Evolutionary conservation across 2,797 vertebrate genomes (phyloP).

Genomic region (Enteromius argenteus): DNA sequence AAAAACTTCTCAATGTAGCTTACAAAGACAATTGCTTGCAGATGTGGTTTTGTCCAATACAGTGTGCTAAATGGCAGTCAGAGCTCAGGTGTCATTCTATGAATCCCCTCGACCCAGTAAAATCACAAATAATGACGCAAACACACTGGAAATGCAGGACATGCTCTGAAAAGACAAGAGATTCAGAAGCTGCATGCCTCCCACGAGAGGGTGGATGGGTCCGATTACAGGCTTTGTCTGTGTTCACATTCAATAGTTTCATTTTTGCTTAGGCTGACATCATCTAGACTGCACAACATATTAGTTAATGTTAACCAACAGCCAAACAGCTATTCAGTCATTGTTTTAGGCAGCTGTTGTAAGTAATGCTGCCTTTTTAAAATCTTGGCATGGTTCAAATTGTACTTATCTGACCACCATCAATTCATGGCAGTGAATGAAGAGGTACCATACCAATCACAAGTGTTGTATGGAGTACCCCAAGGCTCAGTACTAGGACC

Average conservation of each 20-base stretch:
- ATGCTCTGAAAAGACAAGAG: not conserved
- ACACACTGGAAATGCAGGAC: not conserved
- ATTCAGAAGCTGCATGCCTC: slow-evolving; percentile 17
- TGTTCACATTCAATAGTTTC: too few relatives aligned
- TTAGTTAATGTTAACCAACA: not conserved
- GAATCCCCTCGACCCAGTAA: not conserved
- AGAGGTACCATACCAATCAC: too few relatives aligned
- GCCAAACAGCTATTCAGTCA: not conserved
- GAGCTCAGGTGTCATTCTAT: not conserved
- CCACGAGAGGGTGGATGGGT: not conserved
- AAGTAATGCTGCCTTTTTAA: too few relatives aligned
- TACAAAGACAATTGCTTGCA: not conserved
- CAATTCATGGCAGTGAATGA: not conserved
- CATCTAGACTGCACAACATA: too few relatives aligned
- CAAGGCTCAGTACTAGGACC: too few relatives aligned
- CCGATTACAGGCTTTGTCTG: slow-evolving; percentile 27
- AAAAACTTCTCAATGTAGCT: not conserved
- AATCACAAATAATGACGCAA: not conserved
- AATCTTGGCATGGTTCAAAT: not conserved
- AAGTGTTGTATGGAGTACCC: not conserved
- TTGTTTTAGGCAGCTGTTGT: not conserved
- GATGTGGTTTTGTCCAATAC: too few relatives aligned
- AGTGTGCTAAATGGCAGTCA: not conserved
- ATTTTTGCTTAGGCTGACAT: too few relatives aligned
- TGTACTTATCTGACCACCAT: not conserved